These are phyloP conservation scores for Hemaris fuciformis DNA, from an alignment of 2,888 invertebrate genomes.

Conservation along the genomic window DNA sequence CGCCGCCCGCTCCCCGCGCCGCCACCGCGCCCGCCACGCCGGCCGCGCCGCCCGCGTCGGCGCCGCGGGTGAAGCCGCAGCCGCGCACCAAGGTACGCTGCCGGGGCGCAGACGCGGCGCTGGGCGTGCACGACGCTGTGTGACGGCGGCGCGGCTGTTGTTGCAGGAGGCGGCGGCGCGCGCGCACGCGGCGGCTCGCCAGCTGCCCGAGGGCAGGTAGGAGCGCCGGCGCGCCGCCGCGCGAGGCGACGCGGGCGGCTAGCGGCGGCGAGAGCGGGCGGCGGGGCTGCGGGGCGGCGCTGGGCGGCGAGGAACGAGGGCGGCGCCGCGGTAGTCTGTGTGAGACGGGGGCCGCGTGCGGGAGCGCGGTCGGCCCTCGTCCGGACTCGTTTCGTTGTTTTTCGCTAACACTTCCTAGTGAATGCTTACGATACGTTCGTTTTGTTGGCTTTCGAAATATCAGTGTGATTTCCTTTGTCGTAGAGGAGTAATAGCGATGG, in stretches of 20 bases:
- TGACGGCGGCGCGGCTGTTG: constrained; percentile 39
- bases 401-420: constrained; percentile 71
- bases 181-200: constrained; percentile 55
- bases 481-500: constrained; percentile 69
- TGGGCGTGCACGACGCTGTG: constrained; percentile 23
- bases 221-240: constrained; percentile 40
- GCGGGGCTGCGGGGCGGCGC: constrained; percentile 25
- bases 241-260: constrained; percentile 26
- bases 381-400: constrained; percentile 58
- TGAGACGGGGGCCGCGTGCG: constrained; percentile 30
- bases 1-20: constrained; percentile 36
- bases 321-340: constrained; percentile 20
- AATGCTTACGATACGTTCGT: constrained; percentile 73
- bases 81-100: constrained; percentile 63
- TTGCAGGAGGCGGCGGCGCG: constrained; percentile 51
- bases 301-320: constrained; percentile 26
- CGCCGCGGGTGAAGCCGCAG: constrained; percentile 66
- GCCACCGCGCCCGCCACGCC: constrained; percentile 32
- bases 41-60: constrained; percentile 42
- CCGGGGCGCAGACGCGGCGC: constrained; percentile 17
- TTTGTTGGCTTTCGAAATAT: constrained; percentile 78
- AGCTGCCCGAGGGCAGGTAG: constrained; percentile 74
- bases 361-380: constrained; percentile 29
- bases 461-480: constrained; percentile 74
- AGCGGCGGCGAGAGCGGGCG: constrained; percentile 24